Evolutionary conservation across 2,797 vertebrate genomes (phyloP).

Genomic region (Ctenopoma kingsleyae): DNA sequence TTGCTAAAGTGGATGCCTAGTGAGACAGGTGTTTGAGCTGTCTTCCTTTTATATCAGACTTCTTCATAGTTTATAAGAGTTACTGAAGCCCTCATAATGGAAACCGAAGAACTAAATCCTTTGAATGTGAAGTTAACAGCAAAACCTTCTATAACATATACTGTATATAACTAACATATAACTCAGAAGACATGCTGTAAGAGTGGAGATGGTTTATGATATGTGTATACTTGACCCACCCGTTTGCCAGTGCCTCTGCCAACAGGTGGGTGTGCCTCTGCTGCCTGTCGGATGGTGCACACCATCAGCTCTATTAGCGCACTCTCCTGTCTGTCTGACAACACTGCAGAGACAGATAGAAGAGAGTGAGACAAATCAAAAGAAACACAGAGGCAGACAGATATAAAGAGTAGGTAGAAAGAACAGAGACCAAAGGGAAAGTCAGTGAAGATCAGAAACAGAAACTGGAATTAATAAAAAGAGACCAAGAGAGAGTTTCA

Average conservation of each 20-base stretch:
- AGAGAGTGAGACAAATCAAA: not conserved
- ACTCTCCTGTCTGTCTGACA: constrained; percentile 97
- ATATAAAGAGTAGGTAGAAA: not conserved
- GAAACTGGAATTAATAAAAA: not conserved
- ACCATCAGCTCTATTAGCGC: constrained; percentile 97
- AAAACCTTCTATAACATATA: no score
- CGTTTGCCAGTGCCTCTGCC: constrained; percentile 98
- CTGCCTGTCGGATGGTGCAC: constrained; percentile 97
- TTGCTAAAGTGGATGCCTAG: no score
- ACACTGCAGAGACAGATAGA: constrained; percentile 78
- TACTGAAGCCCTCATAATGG: not conserved
- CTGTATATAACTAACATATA: no score
- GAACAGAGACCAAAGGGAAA: not conserved
- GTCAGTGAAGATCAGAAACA: constrained; percentile 19
- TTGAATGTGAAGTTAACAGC: not conserved
- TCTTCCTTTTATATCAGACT: no score
- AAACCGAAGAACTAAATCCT: not conserved
- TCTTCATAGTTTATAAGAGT: no score
- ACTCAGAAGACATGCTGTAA: no score
- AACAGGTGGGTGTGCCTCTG: constrained; percentile 97
- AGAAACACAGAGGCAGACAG: not conserved
- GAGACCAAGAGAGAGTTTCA: constrained; percentile 28
- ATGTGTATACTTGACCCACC: constrained; percentile 77
- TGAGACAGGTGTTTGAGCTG: no score
- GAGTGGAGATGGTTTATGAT: not conserved